Base-by-base conservation (phyloP, 2,888 invertebrate species). In the Andrena bicolor region DNA sequence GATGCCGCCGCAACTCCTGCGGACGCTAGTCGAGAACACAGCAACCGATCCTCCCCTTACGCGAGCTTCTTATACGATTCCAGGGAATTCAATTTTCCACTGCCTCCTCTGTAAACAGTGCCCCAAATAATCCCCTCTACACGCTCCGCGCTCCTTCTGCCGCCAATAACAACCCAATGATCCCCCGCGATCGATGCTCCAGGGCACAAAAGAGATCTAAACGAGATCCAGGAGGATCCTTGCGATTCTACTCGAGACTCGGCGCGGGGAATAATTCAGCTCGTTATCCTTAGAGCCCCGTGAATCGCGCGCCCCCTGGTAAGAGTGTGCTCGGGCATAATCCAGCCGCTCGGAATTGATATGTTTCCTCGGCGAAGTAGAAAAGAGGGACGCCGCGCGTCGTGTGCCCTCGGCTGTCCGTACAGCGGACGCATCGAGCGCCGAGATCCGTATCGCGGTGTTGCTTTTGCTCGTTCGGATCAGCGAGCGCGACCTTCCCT, bases 381-480 rank as follows among this genome's bases (percentile, higher is more conserved):
- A 13, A 16, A 13, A 16, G 41, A 5, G 41, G 1, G 41, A 16
- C 41, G 41, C 41, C 41, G 41, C 1, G 41, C 41, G 41, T 13
- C 41, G 41, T 41, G 13, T 41, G 41, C 41, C 16, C 13, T 41
- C 41, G 41, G 41, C 41, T 41, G 41, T 41, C 16, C 16, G 1
- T 16, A 16, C 41, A 41, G 41, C 41, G 66, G 28, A 30, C 26
- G 65, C 48, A 48, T 26, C 64, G 10, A 68, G 30, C 65, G 0
- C 32, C 61, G 51, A 65, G 56, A 64, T 73, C 56, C 10, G 35
- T 66, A 72, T 70, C 69, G 23, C 63, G 51, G 66, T 51, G 51
- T 74, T 74, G 41, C 41, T 76, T 73, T 76, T 56, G 10, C 49
- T 13, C 20, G 61, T 53, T 23, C 32, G 26, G 53, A 51, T 51